Base-by-base conservation (phyloP, 2,797 vertebrate species). In the Gallirallus australis region DNA sequence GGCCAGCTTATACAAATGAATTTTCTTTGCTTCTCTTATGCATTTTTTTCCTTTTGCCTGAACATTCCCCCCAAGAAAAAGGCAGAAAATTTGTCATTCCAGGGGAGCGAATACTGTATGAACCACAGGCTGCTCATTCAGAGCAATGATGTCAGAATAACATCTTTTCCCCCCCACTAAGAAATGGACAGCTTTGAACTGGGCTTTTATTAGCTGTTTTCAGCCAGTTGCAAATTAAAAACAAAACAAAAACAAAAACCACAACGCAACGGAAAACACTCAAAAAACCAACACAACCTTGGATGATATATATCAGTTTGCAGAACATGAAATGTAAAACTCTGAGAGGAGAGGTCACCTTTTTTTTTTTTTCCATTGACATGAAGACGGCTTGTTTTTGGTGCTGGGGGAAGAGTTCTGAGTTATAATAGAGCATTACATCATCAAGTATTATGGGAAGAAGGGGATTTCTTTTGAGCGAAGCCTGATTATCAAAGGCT, bases 381-480 rank as follows among this genome's bases (percentile, higher is more conserved):
- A 98, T 98, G 98, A 98, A 98, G 98, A 98, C 83, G 18, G 98
- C 98, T 98, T 98, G 98, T 8, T 94, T 96, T 94, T 81, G 91
- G 71, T 95, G 92, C 82, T 42, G 64, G 87, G 86, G 86, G 93
- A 85, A 89, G 90, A 92, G 89, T 91, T 90, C 83, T 61, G 98
- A 97, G 98, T 98, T 97, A 98, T 98, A 98, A 98, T 98, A 97
- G 98, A 97, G 98, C 98, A 98, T 99, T 98, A 99, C 98, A 99
- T 99, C 98, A 99, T 98, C 98, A 98, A 98, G 98, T 98, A 98
- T 99, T 99, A 98, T 98, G 98, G 98, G 97, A 98, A 98, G 98
- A 98, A 98, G 98, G 98, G 98, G 98, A 98, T 97, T 98, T 98
- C 98, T 98, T 98, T 99, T 98, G 98, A 99, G 98, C 87, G 96